Base-by-base conservation (phyloP, 1,140 invertebrate genomes). In the Odontomachus brunneus region DNA sequence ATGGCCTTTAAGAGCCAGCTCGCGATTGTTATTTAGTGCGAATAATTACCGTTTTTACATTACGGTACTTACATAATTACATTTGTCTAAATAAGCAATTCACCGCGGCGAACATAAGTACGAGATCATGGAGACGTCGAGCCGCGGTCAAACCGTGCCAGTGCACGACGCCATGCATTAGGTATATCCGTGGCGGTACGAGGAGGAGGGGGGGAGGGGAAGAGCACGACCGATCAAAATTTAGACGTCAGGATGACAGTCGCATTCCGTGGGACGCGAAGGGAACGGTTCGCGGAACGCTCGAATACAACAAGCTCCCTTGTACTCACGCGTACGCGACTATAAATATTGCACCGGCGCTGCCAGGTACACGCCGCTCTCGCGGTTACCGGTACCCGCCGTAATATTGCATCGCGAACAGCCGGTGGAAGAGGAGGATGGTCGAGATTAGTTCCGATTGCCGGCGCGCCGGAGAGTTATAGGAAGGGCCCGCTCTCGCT, bases 401-500 rank as follows among this genome's bases (percentile, higher is more conserved):
- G 86, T 88, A 89, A 89, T 90, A 90, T 90, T 57, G 84, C 74
- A 83, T 84, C 59, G 86, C 88, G 83, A 80, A 84, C 85, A 81
- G 80, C 75, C 85, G 66, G 12, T 74, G 62, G 71, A 86, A 84
- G 76, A 75, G 60, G 83, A 84, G 88, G 92, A 91, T 90, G 88
- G 87, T 85, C 85, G 88, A 91, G 91, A 91, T 94, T 93, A 92
- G 92, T 92, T 93, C 91, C 92, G 92, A 93, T 94, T 92, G 92
- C 90, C 88, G 83, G 88, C 89, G 88, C 89, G 83, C 78, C 53
- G 78, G 85, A 84, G 91, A 91, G 88, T 93, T 92, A 91, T 92
- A 91, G 89, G 75, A 90, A 91, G 91, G 91, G 90, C 89, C 90
- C 38, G 38, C 9, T 44, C 4, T 7, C 38, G 38, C 38, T 44